phyloP scores from a whole-genome alignment of 2,797 vertebrate genomes.

The Pterois miles region DNA sequence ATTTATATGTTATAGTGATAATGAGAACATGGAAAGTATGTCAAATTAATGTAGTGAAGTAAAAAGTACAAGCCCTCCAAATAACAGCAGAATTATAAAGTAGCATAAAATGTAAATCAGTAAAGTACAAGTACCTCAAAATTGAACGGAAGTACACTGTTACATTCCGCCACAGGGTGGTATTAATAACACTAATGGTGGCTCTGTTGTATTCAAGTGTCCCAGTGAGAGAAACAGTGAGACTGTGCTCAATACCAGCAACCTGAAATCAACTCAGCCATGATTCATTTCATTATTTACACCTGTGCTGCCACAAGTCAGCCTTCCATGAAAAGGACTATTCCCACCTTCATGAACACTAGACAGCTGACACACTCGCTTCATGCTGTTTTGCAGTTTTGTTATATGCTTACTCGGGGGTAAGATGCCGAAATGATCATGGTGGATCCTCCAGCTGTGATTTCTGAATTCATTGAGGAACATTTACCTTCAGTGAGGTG shows the following conservation, averaged over 20 bases:
- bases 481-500: neutral
- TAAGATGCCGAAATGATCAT: neutral
- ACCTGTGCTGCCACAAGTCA: neutral
- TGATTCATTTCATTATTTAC: neutral
- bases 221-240: neutral
- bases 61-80: neutral
- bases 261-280: neutral
- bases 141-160: neutral
- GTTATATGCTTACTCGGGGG: neutral
- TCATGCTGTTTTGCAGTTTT: neutral
- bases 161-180: neutral
- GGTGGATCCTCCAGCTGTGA: neutral
- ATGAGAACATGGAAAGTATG: neutral
- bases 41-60: neutral
- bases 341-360: neutral
- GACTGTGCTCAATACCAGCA: neutral
- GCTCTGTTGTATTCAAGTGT: neutral
- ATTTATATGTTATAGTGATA: neutral
- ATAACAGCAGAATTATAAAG: neutral
- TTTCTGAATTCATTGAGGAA: neutral
- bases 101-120: neutral
- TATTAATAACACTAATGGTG: neutral
- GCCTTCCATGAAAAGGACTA: neutral
- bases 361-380: neutral
- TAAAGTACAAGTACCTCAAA: neutral